Base-by-base conservation (phyloP, 2,797 vertebrate species). In the Poeciliopsis gracilis region DNA sequence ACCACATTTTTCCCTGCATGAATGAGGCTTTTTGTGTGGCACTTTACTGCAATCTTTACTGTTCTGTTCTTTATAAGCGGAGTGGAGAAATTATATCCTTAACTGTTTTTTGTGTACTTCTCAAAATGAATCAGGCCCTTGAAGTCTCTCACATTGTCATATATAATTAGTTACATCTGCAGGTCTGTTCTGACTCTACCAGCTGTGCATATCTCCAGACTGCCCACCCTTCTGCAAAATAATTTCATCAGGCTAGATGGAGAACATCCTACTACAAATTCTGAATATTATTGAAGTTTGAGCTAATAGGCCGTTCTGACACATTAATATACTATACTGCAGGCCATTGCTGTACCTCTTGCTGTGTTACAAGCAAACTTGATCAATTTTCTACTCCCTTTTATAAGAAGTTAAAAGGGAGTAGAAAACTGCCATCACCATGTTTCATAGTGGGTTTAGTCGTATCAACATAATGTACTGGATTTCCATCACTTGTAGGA, bases 21-120 rank as follows among this genome's bases (percentile, higher is more conserved):
- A 93, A 91, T 84, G 80, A 80, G 80, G 79, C 77, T 83, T 82
- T 84, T 79, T 89, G 84, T 91, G 72, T 61, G 4, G 53, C 66
- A 69, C 23, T 25, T 69, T 15, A 10, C 66, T 69, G 66, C 23
- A 43, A 43, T 15, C 38, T 69, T 13, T 43, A 33, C 6, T 30
- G 70, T 28, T n/a, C 5, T 41, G 41, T 67, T 67, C 33, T 38
- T 38, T 11, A 66, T 23, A 2, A 41, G 8, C 20, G 38, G 63
- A 41, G 10, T 38, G 20, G 33, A 5, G 36, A 66, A 66, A 66
- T 38, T 23, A 23, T 8, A 38, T 66, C 38, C 9, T 38, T 66
- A 5, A 20, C 36, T 38, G 63, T 33, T 36, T 67, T 38, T 38
- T 16, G 28, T 67, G 18, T 5, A 2, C 28, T 28, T 28, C 28